Evolutionary conservation across 2,888 invertebrate genomes (phyloP).

Genomic region (Dasysyrphus albostriatus): DNA sequence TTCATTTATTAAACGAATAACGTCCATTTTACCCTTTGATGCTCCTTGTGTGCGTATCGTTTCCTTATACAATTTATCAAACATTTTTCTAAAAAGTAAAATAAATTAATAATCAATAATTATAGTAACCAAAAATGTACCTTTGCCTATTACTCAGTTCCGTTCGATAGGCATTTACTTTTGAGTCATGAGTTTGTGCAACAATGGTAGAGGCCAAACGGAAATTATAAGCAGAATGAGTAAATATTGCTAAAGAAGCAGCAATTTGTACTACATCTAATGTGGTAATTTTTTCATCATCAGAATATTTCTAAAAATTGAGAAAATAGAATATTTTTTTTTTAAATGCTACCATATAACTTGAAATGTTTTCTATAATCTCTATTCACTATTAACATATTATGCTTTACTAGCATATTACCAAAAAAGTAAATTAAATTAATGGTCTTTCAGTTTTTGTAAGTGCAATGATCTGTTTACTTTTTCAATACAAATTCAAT

Average conservation of each 20-base stretch:
- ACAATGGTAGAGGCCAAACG: slow-evolving; percentile 80
- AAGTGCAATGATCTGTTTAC: too few relatives aligned
- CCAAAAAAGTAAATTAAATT: too few relatives aligned
- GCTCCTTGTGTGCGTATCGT: slow-evolving; percentile 79
- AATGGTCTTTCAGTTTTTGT: too few relatives aligned
- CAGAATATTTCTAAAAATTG: slow-evolving; percentile 78
- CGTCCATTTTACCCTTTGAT: slow-evolving; percentile 79
- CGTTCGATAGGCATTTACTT: slow-evolving; percentile 78
- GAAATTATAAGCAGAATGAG: slow-evolving; percentile 82
- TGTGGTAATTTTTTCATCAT: slow-evolving; percentile 79
- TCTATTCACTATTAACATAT: too few relatives aligned
- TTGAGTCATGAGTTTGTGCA: slow-evolving; percentile 77
- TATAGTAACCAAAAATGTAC: slow-evolving; percentile 69
- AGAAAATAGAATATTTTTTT: too few relatives aligned
- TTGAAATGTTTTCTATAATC: too few relatives aligned
- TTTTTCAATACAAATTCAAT: too few relatives aligned
- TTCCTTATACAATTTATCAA: slow-evolving; percentile 80
- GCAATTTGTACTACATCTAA: slow-evolving; percentile 80
- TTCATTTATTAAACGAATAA: slow-evolving; percentile 81
- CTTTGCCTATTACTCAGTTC: slow-evolving; percentile 80
- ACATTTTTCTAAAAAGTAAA: slow-evolving; percentile 78
- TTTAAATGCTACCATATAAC: too few relatives aligned
- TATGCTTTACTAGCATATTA: too few relatives aligned
- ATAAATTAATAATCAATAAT: neutral
- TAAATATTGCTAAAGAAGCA: slow-evolving; percentile 81